Conservation (phyloP, 2,797 vertebrate species). For the Myoxocephalus aenaeus region DNA sequence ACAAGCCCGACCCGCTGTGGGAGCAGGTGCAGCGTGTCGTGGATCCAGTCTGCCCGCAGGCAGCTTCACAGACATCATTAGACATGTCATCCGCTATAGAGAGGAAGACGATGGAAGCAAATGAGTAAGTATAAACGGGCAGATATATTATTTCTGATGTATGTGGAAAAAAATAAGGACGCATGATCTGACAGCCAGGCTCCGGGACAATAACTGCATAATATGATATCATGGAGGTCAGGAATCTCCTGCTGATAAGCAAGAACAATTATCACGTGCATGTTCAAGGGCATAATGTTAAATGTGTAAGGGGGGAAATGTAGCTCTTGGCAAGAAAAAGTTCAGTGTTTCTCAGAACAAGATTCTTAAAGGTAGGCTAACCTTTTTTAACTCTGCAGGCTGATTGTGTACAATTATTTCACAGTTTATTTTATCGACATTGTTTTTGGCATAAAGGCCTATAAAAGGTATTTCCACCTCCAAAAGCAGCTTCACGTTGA, state of each 20-base stretch:
- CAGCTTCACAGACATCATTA: conserved; percentile 31
- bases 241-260: background rate
- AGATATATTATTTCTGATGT: background rate
- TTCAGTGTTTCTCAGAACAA: background rate
- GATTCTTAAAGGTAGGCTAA: background rate
- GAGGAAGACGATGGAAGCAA: conserved; percentile 94
- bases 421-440: background rate
- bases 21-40: conserved; percentile 68
- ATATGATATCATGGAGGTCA: conserved; percentile 20
- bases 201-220: background rate
- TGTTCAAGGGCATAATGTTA: conserved; percentile 1
- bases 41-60: background rate
- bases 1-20: background rate
- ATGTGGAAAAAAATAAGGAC: background rate
- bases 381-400: background rate
- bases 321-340: background rate
- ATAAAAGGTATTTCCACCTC: background rate
- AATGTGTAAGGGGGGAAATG: background rate
- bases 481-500: background rate
- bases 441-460: background rate
- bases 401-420: background rate
- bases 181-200: conserved; percentile 6
- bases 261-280: background rate
- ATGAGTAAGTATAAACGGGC: conserved; percentile 88
- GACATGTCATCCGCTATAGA: conserved; percentile 95